Percentiles rank a stretch among this genome's conserved stretches.
These are phyloP conservation scores for Progne subis DNA, from an alignment of 2,113 vertebrate genomes.

Conservation along the genomic window DNA sequence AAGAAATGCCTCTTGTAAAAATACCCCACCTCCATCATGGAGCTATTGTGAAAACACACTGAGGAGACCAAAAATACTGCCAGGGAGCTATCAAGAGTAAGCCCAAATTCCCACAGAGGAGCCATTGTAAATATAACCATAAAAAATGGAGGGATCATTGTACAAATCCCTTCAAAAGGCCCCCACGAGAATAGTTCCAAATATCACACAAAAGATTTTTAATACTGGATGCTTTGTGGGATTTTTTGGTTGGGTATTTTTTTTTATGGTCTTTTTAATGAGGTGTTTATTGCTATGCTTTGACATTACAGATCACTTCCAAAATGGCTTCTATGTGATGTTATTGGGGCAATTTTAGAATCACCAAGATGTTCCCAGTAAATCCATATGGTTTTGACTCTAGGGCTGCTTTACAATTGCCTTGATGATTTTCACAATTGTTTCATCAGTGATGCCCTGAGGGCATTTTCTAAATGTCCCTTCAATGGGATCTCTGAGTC, in stretches of 20 bases:
- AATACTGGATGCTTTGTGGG: conserved; percentile 13
- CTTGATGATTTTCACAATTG: neutral
- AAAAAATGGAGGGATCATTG: conserved; percentile 21
- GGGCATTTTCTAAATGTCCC: neutral
- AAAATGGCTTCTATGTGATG: conserved; percentile 17
- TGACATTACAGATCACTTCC: conserved; percentile 5
- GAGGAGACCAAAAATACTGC: conserved; percentile 21
- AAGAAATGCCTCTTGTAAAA: conserved; percentile 32
- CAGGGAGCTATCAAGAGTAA: conserved; percentile 23
- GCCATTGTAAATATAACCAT: conserved; percentile 28
- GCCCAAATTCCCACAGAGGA: conserved; percentile 26
- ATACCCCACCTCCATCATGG: neutral
- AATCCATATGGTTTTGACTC: conserved; percentile 19
- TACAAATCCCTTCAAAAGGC: conserved; percentile 37
- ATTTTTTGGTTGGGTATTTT: neutral
- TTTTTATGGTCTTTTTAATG: neutral
- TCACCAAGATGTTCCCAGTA: neutral
- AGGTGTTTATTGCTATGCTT: conserved; percentile 25
- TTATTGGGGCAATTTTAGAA: conserved; percentile 1
- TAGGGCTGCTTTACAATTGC: conserved; percentile 9
- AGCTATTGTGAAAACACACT: conserved; percentile 40
- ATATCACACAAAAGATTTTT: conserved; percentile 37
- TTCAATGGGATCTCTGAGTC: neutral
- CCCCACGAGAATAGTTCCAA: neutral
- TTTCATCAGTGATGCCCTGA: neutral